phyloP scores from a whole-genome alignment of 2,797 vertebrate species.

The Cuniculus paca region DNA sequence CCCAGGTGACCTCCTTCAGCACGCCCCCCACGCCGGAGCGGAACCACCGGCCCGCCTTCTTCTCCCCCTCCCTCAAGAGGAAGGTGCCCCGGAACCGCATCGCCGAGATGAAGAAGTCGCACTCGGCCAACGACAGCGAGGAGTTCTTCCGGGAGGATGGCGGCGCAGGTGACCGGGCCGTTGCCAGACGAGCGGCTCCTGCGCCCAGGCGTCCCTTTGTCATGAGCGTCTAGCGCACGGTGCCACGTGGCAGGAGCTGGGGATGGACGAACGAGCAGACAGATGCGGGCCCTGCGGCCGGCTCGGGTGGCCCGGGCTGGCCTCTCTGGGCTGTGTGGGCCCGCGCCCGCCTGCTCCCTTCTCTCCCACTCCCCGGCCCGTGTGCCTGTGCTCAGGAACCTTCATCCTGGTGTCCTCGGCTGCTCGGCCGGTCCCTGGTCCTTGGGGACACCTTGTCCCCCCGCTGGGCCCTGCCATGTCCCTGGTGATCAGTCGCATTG shows the following conservation, averaged over 20 bases:
- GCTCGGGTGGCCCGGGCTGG: background rate
- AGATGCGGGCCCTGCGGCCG: fast-evolving
- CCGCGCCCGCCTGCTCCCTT: background rate
- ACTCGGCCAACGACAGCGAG: constrained; percentile 99
- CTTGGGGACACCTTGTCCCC: background rate
- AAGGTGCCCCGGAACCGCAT: constrained; percentile 95
- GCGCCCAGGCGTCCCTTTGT: fast-evolving
- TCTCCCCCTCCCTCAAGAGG: constrained; percentile 96
- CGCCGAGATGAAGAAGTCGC: constrained; percentile 99
- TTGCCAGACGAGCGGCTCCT: too few species aligned
- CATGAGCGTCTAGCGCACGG: background rate
- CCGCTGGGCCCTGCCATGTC: background rate
- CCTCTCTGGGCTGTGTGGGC: background rate
- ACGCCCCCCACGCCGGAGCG: constrained; percentile 97
- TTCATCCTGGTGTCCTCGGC: background rate
- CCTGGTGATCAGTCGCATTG: fast-evolving
- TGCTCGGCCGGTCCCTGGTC: background rate
- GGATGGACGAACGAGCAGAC: background rate
- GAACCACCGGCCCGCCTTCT: constrained; percentile 96
- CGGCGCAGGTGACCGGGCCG: constrained; percentile 88
- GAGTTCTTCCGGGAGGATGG: constrained; percentile 97
- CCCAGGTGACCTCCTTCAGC: constrained; percentile 98
- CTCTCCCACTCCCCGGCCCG: background rate
- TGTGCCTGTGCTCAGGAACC: background rate
- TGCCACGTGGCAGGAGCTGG: background rate